Evolutionary conservation across 64 coral and sea anemone genomes (phyloP).

Genomic region (Montipora capricornis): DNA sequence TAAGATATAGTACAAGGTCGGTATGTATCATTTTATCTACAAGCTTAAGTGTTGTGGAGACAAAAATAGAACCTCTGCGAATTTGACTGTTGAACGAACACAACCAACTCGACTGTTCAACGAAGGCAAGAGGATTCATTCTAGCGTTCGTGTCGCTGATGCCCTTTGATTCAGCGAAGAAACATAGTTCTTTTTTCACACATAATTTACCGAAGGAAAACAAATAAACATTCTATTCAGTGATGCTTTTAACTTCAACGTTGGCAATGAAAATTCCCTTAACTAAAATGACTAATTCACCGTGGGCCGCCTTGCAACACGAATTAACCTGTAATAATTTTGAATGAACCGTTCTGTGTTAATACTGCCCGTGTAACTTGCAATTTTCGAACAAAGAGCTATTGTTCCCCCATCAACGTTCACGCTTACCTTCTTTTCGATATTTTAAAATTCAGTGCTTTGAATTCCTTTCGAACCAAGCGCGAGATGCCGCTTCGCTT

Average conservation of each 20-base stretch:
- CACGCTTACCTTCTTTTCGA: slow-evolving; percentile 50
- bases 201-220: not conserved
- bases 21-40: not conserved
- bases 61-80: too few relatives aligned
- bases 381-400: slow-evolving; percentile 43
- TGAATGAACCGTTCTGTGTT: not conserved
- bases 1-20: not conserved
- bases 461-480: slow-evolving; percentile 75
- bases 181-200: not conserved
- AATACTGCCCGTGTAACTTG: slow-evolving; percentile 43
- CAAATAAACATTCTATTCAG: slow-evolving; percentile 13
- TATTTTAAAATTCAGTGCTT: slow-evolving; percentile 68
- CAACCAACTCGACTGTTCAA: too few relatives aligned
- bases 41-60: too few relatives aligned
- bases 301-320: not conserved
- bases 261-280: not conserved
- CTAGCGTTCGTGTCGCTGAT: too few relatives aligned
- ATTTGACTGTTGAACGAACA: too few relatives aligned
- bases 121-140: not conserved
- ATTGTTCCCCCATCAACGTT: slow-evolving; percentile 66
- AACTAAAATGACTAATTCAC: not conserved
- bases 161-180: not conserved
- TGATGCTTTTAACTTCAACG: slow-evolving; percentile 2
- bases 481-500: slow-evolving; percentile 62
- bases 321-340: slow-evolving; percentile 26